phyloP scores from a whole-genome alignment of 2,888 invertebrate species.

The Caenorhabditis plicata region DNA sequence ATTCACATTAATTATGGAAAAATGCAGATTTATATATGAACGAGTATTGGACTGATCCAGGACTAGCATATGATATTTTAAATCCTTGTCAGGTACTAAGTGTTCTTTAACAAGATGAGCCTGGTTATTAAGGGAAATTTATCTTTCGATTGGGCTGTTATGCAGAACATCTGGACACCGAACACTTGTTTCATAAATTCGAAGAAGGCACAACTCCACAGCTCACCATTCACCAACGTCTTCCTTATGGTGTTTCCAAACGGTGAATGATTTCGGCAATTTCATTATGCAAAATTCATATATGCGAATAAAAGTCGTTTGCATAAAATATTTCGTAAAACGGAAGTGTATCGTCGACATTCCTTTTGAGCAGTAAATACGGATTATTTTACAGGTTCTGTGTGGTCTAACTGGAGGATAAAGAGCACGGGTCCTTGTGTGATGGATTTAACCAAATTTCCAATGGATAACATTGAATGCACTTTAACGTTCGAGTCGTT shows the following conservation, averaged over 20 bases:
- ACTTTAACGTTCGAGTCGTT: conserved; percentile 63
- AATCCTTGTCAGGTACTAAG: conserved; percentile 59
- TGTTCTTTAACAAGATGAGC: not conserved
- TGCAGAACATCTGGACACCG: conserved; percentile 62
- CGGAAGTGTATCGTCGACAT: not conserved
- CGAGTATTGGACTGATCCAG: conserved; percentile 65
- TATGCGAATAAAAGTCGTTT: not conserved
- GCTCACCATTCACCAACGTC: conserved; percentile 64
- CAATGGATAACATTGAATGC: conserved; percentile 62
- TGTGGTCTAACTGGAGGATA: conserved; percentile 65
- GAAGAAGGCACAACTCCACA: conserved; percentile 63
- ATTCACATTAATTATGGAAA: not conserved
- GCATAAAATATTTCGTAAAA: not conserved
- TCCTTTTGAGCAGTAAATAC: too few species aligned
- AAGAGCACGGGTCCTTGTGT: conserved; percentile 64
- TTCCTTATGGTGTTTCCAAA: conserved; percentile 66
- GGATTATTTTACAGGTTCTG: conserved; percentile 55
- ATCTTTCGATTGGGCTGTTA: conserved; percentile 62
- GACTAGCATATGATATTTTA: conserved; percentile 58
- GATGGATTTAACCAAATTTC: conserved; percentile 62
- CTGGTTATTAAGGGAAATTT: conserved; percentile 48
- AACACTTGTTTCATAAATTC: conserved; percentile 65
- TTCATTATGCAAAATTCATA: not conserved
- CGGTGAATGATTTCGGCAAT: conserved; percentile 31
- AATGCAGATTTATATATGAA: conserved; percentile 64